These are phyloP conservation scores for Poicephalus meyeri DNA, from an alignment of 2,113 vertebrate genomes.

Conservation along the genomic window DNA sequence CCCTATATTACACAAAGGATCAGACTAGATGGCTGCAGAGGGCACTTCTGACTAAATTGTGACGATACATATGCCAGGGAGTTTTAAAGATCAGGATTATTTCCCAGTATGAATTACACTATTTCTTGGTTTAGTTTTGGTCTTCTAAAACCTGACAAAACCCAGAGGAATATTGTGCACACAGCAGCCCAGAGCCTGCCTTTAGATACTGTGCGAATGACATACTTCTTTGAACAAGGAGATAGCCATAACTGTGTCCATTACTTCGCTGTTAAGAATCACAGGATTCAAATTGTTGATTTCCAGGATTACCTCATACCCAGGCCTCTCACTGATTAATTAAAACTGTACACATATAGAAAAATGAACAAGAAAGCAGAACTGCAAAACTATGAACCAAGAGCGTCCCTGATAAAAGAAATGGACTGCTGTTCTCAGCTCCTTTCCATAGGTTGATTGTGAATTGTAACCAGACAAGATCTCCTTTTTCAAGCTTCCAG, in stretches of 20 bases:
- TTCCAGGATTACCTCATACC: conserved; percentile 38
- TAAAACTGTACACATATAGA: background rate
- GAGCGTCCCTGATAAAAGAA: conserved; percentile 32
- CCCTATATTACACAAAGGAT: background rate
- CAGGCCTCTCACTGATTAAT: conserved; percentile 14
- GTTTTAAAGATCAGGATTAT: background rate
- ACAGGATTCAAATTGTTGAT: conserved; percentile 4
- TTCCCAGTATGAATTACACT: background rate
- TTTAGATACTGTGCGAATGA: conserved; percentile 9
- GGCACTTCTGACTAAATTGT: background rate
- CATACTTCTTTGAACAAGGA: conserved; percentile 1
- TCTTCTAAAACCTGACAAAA: background rate
- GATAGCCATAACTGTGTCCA: conserved; percentile 28
- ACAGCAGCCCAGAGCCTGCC: background rate
- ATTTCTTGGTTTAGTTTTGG: background rate
- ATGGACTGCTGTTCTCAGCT: background rate
- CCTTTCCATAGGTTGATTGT: conserved; percentile 57
- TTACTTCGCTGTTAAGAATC: conserved; percentile 25
- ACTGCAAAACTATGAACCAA: background rate
- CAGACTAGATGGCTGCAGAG: background rate
- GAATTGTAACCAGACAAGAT: conserved; percentile 63
- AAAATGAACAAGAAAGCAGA: conserved; percentile 22
- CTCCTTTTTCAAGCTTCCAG: conserved; percentile 46
- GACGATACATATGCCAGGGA: background rate
- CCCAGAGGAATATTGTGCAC: conserved; percentile 2